Base-by-base conservation (phyloP, 37 sponge, comb jelly and placozoan genomes). In the Halisarca cf. caerulea region DNA sequence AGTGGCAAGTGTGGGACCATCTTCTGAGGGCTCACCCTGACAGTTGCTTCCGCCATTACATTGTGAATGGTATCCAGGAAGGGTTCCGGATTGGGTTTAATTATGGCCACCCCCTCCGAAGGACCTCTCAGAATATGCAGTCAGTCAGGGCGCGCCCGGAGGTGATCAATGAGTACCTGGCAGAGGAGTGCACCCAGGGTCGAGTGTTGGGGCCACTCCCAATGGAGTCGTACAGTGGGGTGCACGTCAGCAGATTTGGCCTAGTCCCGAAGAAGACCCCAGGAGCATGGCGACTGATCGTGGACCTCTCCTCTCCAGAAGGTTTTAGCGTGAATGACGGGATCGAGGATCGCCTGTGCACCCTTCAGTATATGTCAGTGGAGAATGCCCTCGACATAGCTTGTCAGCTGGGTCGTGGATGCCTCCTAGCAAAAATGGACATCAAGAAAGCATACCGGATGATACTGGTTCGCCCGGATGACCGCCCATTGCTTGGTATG, bases 261-360 rank as follows among this genome's bases (percentile, higher is more conserved):
- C 57, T 85, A 20, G 34, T 85, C 44, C 79, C 86, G 28, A 85
- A 78, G 66, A 36, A 57, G 21, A 25, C 79, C 3, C 58, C 64
- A 20, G 86, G 86, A 1, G 79, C 36, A 28, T 85, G 86, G 86
- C 38, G 79, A 8, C 64, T 85, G 47, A 85, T 85, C 51, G 79
- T 85, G 41, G 80, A 85, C 41, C 35, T 85, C 60, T 85, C 86
- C 38, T 85, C 79, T 30, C 86, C 86, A 27, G 28, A 58, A 0
- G 79, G 79, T 37, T 35, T 27, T 15, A 78, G 86, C 37, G 79
- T 85, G 11, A 85, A 85, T 43, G 86, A 85, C 38, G 86, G 86
- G 17, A 53, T 85, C 8, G 18, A 35, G 28, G 44, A 21, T 23
- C 23, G 27, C 21, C 53, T 27, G 18, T 77, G 79, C 79, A 54